Evolutionary conservation across 2,888 invertebrate genomes (phyloP), one percentile per base, ranked within the genome.

Genomic region (Sphinx pinastri): DNA sequence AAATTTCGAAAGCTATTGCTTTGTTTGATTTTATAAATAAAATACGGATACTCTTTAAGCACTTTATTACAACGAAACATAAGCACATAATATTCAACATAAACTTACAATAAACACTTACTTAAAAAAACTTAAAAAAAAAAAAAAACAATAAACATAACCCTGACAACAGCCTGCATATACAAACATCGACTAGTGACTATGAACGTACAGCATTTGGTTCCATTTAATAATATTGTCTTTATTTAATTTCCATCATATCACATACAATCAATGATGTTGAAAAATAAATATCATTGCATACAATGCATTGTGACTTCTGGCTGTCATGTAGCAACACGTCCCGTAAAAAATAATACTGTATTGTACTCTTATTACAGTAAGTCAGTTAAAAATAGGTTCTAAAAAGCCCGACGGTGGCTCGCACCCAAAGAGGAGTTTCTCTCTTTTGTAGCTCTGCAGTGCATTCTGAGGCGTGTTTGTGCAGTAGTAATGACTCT

Each of bases 351-450:
- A 49, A 49, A 49, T 49, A 63, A 63, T 63, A 63, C 63, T 38
- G 38, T 47, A 57, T 57, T 54, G 67, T 68, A 55, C 31, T 70
- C 66, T 8, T 59, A 69, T 49, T 13, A 16, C 70, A 67, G 59
- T 16, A 38, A 69, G 49, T 72, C 68, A 6, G 70, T 85, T 91
- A 97, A 86, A 98, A 97, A 83, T 96, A 97, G 54, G 95, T 95
- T 82, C 96, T 95, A 85, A 98, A 97, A 68, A 97, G 89, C 74
- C 95, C 95, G 10, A 98, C 97, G 31, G 98, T 96, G 2, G 92
- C 93, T 47, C 86, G 86, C 10, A 98, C 97, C 98, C 98, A 98
- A 11, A 96, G 88, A 0, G 98, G 98, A 7, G 98, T 95, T 55
- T 94, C 91, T 74, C 98, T 93, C 70, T 95, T 95, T 7, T 95